Evolutionary conservation across 2,888 invertebrate species (phyloP).

Genomic region (Drosophila anceps): DNA sequence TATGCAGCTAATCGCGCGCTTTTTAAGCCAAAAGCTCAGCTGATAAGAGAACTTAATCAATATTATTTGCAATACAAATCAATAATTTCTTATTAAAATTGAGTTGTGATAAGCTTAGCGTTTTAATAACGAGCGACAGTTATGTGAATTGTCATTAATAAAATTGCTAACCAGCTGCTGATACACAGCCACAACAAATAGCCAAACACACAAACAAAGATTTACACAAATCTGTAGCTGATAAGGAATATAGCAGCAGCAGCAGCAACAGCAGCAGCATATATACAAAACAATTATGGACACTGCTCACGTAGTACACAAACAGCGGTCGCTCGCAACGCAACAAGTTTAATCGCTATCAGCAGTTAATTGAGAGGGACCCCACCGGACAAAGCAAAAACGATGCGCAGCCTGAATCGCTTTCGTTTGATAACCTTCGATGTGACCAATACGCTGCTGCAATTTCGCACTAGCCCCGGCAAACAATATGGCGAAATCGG

Average conservation of each 20-base stretch:
- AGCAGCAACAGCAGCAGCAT: conserved; percentile 24
- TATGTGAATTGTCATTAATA: conserved; percentile 31
- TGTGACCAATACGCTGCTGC: conserved; percentile 93
- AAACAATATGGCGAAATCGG: conserved; percentile 91
- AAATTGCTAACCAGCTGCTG: conserved; percentile 31
- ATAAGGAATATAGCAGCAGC: conserved; percentile 40
- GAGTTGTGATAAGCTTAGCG: conserved; percentile 46
- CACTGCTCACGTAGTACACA: conserved; percentile 62
- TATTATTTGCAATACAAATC: conserved; percentile 33
- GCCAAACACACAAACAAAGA: conserved; percentile 20
- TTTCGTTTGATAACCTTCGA: conserved; percentile 92
- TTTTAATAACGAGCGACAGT: conserved; percentile 5
- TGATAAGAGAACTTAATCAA: conserved; percentile 28
- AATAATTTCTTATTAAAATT: conserved; percentile 44
- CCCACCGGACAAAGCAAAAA: conserved; percentile 26
- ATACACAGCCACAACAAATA: conserved; percentile 26
- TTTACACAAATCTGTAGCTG: conserved; percentile 49
- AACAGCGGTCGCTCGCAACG: conserved; percentile 49
- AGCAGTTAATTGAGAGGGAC: conserved; percentile 10
- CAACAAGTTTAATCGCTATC: conserved; percentile 29
- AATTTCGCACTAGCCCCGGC: conserved; percentile 90
- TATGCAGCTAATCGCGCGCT: conserved; percentile 26
- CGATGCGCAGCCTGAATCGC: conserved; percentile 81
- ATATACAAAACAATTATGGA: conserved; percentile 63
- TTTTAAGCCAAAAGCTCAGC: conserved; percentile 21